phyloP scores from a whole-genome alignment of 2,888 invertebrate genomes.

The Doris montereyensis region DNA sequence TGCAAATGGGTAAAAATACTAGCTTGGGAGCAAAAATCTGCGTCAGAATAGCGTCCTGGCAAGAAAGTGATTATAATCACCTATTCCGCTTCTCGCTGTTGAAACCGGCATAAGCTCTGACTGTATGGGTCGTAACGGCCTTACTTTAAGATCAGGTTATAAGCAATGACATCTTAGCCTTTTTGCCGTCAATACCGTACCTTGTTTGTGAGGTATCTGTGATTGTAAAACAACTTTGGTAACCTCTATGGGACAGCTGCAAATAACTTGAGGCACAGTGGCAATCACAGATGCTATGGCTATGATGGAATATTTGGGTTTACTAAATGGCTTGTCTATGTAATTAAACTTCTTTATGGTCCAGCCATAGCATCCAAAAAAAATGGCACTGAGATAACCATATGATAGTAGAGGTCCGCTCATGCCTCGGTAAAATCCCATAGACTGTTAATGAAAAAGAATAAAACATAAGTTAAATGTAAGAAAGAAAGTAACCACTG shows the following conservation, averaged over 20 bases:
- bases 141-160: too few species aligned
- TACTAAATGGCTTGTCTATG: conserved; percentile 25
- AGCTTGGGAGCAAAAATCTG: too few species aligned
- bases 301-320: conserved; percentile 44
- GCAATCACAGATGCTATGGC: conserved; percentile 83
- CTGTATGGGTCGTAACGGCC: too few species aligned
- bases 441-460: conserved; percentile 73
- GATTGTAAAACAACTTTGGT: conserved; percentile 91
- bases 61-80: too few species aligned
- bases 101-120: too few species aligned
- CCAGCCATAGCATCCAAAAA: conserved; percentile 92
- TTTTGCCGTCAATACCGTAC: too few species aligned
- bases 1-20: too few species aligned
- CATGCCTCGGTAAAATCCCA: conserved; percentile 88
- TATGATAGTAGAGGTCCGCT: conserved; percentile 92
- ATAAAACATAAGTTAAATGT: too few species aligned
- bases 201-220: conserved; percentile 63
- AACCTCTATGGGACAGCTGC: conserved; percentile 91
- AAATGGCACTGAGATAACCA: conserved; percentile 91
- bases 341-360: conserved; percentile 26
- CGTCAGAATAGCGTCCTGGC: too few species aligned
- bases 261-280: conserved; percentile 87
- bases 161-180: too few species aligned
- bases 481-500: too few species aligned
- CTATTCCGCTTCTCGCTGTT: too few species aligned